A percentile compares a stretch with the other conserved stretches of the same genome.
Evolutionary conservation across 2,797 vertebrate species (phyloP).

Genomic region (Sylvilagus floridanus): DNA sequence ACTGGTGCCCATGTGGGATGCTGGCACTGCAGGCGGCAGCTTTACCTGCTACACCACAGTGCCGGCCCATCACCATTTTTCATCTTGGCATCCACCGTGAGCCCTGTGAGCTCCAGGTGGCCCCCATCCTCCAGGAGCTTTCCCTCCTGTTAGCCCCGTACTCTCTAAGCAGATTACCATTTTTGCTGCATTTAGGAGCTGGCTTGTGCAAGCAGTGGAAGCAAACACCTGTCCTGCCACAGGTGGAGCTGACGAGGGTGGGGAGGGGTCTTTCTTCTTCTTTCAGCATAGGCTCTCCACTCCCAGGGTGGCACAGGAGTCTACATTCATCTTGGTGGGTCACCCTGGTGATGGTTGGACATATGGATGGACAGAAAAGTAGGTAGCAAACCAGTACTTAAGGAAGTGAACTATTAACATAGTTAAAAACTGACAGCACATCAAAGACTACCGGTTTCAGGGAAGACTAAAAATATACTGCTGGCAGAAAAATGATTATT

Average conservation of each 20-base stretch:
- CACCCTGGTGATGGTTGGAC: not conserved
- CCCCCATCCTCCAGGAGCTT: not conserved
- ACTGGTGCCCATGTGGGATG: too few species aligned
- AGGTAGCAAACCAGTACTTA: not conserved
- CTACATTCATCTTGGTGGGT: fast-evolving
- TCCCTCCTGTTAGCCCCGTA: not conserved
- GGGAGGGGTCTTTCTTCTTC: not conserved
- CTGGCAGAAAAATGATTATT: not conserved
- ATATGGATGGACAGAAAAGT: not conserved
- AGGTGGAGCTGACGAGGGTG: not conserved
- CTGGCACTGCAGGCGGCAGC: too few species aligned
- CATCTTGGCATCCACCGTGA: fast-evolving
- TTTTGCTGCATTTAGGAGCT: not conserved
- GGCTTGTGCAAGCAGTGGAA: not conserved
- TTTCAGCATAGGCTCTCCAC: not conserved
- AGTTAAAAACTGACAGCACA: not conserved
- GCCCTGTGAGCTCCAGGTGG: not conserved
- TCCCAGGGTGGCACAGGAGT: not conserved
- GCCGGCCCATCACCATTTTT: too few species aligned
- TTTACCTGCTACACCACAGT: too few species aligned
- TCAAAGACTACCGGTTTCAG: not conserved
- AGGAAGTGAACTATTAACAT: not conserved
- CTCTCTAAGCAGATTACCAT: not conserved
- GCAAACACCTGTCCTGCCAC: not conserved
- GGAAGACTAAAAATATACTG: not conserved